phyloP scores from a whole-genome alignment of 2,888 invertebrate species.

The Urechis unicinctus region DNA sequence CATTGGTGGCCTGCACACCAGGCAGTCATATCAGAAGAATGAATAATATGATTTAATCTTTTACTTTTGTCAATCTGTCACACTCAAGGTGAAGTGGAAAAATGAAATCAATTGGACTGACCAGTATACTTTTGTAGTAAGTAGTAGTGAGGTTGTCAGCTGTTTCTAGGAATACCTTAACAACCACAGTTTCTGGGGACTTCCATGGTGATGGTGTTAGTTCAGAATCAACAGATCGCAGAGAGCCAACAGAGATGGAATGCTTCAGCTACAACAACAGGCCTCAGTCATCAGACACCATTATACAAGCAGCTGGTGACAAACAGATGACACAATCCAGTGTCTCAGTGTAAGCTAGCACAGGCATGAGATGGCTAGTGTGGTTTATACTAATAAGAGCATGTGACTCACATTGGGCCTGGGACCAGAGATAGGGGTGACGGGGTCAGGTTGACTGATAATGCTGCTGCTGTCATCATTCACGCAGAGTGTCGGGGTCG shows the following conservation, averaged over 20 bases:
- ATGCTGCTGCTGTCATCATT: conserved; percentile 7
- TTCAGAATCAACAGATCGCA: conserved; percentile 10
- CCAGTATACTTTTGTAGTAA: conserved; percentile 19
- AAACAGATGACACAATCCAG: no score
- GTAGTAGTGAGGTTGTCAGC: conserved; percentile 13
- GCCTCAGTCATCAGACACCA: no score
- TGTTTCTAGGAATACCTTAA: conserved; percentile 18
- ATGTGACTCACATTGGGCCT: background rate
- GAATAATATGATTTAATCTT: no score
- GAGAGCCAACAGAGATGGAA: conserved; percentile 15
- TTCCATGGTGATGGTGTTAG: conserved; percentile 9
- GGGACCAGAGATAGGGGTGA: background rate
- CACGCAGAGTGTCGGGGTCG: background rate
- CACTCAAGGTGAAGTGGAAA: no score
- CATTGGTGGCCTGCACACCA: no score
- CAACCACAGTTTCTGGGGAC: conserved; percentile 15
- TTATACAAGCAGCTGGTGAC: no score
- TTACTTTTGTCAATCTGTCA: no score
- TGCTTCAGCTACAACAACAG: conserved; percentile 11
- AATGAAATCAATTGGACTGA: no score
- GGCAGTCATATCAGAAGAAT: no score
- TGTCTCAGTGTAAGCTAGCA: no score
- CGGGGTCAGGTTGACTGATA: conserved; percentile 6
- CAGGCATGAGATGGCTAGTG: background rate
- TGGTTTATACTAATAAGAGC: background rate